A percentile compares a stretch with the other conserved stretches of the same genome.
Conservation (phyloP, 2,113 vertebrate species). For the Gambusia affinis region DNA sequence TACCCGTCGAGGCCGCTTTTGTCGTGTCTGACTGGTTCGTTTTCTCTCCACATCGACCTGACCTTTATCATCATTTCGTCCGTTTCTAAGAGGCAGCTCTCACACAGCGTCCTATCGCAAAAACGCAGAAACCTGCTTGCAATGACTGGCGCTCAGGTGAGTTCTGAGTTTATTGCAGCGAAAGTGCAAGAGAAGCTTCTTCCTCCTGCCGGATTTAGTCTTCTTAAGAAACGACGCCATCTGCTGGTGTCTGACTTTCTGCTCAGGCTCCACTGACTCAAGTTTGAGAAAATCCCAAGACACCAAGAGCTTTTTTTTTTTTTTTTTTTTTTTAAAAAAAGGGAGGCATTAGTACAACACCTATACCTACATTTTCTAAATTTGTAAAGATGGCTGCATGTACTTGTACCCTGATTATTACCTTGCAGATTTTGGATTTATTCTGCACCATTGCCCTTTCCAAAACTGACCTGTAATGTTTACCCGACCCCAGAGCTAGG, state of each 20-base stretch:
- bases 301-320: neutral
- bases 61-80: neutral
- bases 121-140: neutral
- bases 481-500: too few relatives aligned
- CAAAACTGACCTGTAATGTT: too few relatives aligned
- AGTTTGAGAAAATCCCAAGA: neutral
- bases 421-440: too few relatives aligned
- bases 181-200: neutral
- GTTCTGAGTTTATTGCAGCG: neutral
- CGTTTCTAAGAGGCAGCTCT: neutral
- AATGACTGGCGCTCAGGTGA: neutral
- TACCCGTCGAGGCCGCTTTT: neutral
- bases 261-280: neutral
- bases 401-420: too few relatives aligned
- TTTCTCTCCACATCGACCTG: neutral
- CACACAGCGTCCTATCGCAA: neutral
- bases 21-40: neutral
- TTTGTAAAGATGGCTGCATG: too few relatives aligned
- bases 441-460: too few relatives aligned
- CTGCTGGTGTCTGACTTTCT: neutral
- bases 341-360: too few relatives aligned
- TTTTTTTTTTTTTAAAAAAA: too few relatives aligned
- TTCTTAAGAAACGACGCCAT: neutral
- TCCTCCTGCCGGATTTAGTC: neutral
- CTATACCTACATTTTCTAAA: too few relatives aligned